A percentile compares a stretch with the other conserved stretches of the same genome.
Evolutionary conservation across 1,140 invertebrate species (phyloP).

Genomic region (Drosophila simulans): DNA sequence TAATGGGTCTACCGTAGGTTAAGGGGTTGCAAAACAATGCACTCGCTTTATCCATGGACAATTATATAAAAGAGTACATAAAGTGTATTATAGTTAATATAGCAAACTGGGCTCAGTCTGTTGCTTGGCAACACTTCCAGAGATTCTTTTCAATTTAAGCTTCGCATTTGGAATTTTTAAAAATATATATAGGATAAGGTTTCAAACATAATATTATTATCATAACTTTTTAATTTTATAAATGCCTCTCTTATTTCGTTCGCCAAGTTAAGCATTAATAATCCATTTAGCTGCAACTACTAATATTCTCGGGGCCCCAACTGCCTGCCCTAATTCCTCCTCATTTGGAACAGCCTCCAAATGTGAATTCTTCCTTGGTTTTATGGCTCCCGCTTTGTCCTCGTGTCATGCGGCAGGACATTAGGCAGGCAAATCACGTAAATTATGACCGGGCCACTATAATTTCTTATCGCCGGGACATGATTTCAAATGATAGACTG

Average conservation of each 20-base stretch:
- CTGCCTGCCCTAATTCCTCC: conserved; percentile 22
- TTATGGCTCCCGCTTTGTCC: conserved; percentile 24
- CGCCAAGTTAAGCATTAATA: conserved; percentile 14
- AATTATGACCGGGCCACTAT: conserved; percentile 77
- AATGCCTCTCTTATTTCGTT: neutral
- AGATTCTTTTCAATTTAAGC: conserved; percentile 4
- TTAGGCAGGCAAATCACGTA: conserved; percentile 77
- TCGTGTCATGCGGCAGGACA: conserved; percentile 33
- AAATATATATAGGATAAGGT: neutral
- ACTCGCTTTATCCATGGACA: conserved; percentile 10
- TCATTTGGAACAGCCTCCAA: conserved; percentile 27
- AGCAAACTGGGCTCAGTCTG: conserved; percentile 6
- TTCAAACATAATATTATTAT: neutral
- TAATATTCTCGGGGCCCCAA: conserved; percentile 7
- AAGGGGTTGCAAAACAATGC: conserved; percentile 28
- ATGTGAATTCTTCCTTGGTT: conserved; percentile 30
- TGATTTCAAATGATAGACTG: conserved; percentile 82
- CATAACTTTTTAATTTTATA: neutral
- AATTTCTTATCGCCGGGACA: conserved; percentile 78
- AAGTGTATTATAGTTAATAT: neutral
- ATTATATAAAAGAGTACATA: conserved; percentile 19
- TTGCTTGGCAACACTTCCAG: neutral
- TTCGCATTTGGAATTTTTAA: neutral
- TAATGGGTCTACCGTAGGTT: conserved; percentile 27
- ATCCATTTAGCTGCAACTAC: conserved; percentile 9